A percentile compares a stretch with the other conserved stretches of the same genome.
Conservation (phyloP, 1,140 invertebrate species). For the Thaumetopoea pityocampa region DNA sequence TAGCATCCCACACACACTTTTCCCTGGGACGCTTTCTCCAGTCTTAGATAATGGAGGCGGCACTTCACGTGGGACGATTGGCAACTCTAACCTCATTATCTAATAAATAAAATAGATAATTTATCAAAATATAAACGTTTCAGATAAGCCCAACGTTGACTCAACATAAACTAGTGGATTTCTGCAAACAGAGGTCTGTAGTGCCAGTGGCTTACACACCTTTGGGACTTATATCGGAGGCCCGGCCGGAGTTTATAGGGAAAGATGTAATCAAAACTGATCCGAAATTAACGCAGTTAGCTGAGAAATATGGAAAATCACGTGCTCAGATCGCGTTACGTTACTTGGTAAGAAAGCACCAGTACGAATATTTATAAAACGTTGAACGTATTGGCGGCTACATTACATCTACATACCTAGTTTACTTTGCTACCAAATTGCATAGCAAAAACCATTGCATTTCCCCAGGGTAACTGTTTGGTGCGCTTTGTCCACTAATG, state of each 20-base stretch:
- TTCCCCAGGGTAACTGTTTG: too few relatives aligned
- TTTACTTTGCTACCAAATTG: too few relatives aligned
- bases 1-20: too few relatives aligned
- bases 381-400: too few relatives aligned
- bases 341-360: slow-evolving; percentile 67
- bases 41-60: too few relatives aligned
- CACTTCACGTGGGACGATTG: too few relatives aligned
- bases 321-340: slow-evolving; percentile 83
- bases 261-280: slow-evolving; percentile 56
- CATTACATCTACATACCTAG: too few relatives aligned
- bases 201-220: slow-evolving; percentile 84
- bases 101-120: slow-evolving; percentile 89
- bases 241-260: slow-evolving; percentile 50
- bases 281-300: slow-evolving; percentile 61
- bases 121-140: slow-evolving; percentile 13
- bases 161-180: slow-evolving; percentile 45
- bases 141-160: slow-evolving; percentile 57
- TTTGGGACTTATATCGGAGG: slow-evolving; percentile 78
- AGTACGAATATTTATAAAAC: too few relatives aligned
- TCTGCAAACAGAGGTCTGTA: slow-evolving; percentile 38
- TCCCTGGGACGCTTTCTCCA: too few relatives aligned
- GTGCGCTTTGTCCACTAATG: too few relatives aligned
- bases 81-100: slow-evolving; percentile 84
- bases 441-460: too few relatives aligned
- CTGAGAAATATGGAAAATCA: slow-evolving; percentile 81